Percentiles rank a stretch among this genome's conserved stretches.
phyloP scores from a whole-genome alignment of 1,140 invertebrate species.

The Macrostomum lignano region DNA sequence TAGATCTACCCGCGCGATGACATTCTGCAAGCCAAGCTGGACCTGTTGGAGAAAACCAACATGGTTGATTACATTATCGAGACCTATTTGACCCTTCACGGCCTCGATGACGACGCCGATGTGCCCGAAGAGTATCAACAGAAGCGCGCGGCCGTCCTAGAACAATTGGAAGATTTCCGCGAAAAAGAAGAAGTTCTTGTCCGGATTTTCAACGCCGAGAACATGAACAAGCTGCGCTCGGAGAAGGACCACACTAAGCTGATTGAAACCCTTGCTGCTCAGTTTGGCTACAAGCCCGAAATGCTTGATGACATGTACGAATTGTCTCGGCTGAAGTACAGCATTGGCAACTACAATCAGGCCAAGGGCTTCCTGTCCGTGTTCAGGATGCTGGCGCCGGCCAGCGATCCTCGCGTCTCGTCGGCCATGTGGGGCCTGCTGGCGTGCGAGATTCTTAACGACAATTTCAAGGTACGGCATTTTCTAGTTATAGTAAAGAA shows the following conservation, averaged over 20 bases:
- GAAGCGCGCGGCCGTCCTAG: neutral
- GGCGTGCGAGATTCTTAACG: slow-evolving; percentile 79
- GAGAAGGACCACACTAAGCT: neutral
- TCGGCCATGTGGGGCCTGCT: slow-evolving; percentile 89
- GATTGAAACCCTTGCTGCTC: neutral
- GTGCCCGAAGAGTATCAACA: neutral
- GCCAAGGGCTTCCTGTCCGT: slow-evolving; percentile 81
- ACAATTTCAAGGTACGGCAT: slow-evolving; percentile 37
- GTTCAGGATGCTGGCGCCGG: slow-evolving; percentile 64
- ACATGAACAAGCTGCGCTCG: neutral
- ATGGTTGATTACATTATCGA: slow-evolving; percentile 98
- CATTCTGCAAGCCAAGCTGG: slow-evolving; percentile 59
- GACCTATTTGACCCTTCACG: slow-evolving; percentile 61
- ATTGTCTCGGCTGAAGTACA: slow-evolving; percentile 80
- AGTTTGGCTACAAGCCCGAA: slow-evolving; percentile 49
- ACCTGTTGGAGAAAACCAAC: slow-evolving; percentile 80
- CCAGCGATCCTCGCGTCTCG: slow-evolving; percentile 73
- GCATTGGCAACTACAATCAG: slow-evolving; percentile 83
- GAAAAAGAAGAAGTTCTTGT: slow-evolving; percentile 27
- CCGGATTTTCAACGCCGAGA: neutral
- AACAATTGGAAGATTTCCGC: slow-evolving; percentile 28
- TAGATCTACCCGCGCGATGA: neutral
- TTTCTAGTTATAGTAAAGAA: slow-evolving; percentile 6
- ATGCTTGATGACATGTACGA: slow-evolving; percentile 77
- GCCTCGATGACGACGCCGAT: slow-evolving; percentile 28